Evolutionary conservation across 2,888 invertebrate genomes (phyloP).

Genomic region (Idaea aversata): DNA sequence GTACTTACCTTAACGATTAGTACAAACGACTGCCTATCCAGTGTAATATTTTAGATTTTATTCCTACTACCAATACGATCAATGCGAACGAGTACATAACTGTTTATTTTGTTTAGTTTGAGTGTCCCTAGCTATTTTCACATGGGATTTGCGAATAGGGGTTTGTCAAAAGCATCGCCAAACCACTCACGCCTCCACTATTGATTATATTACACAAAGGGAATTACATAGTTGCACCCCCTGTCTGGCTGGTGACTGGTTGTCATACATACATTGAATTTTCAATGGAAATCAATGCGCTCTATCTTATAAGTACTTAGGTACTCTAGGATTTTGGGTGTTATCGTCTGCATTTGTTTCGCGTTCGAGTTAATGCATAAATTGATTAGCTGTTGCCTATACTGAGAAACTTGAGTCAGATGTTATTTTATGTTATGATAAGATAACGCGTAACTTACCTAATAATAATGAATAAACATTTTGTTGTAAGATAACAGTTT

Average conservation of each 20-base stretch:
- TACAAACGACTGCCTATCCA: neutral
- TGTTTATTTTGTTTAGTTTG: conserved; percentile 1
- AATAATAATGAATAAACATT: neutral
- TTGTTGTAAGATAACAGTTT: neutral
- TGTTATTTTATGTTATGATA: no score
- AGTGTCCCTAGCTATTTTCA: conserved; percentile 8
- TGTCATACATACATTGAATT: conserved; percentile 29
- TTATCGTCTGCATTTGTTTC: neutral
- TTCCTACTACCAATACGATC: neutral
- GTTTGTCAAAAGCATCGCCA: conserved; percentile 24
- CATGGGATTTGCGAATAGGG: conserved; percentile 18
- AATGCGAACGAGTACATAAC: conserved; percentile 6
- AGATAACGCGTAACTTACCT: neutral
- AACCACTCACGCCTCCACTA: conserved; percentile 36
- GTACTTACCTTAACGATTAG: neutral
- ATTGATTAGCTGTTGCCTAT: no score
- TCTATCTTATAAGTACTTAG: conserved; percentile 10
- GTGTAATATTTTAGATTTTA: no score
- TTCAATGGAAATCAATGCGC: conserved; percentile 32
- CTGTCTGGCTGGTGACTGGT: conserved; percentile 30
- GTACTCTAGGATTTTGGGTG: conserved; percentile 7
- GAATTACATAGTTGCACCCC: conserved; percentile 42
- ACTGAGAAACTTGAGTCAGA: no score
- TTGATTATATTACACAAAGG: conserved; percentile 54
- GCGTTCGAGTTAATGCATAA: neutral